These are phyloP conservation scores for Halcyon chelicuti DNA, from an alignment of 2,797 vertebrate genomes.

Conservation along the genomic window DNA sequence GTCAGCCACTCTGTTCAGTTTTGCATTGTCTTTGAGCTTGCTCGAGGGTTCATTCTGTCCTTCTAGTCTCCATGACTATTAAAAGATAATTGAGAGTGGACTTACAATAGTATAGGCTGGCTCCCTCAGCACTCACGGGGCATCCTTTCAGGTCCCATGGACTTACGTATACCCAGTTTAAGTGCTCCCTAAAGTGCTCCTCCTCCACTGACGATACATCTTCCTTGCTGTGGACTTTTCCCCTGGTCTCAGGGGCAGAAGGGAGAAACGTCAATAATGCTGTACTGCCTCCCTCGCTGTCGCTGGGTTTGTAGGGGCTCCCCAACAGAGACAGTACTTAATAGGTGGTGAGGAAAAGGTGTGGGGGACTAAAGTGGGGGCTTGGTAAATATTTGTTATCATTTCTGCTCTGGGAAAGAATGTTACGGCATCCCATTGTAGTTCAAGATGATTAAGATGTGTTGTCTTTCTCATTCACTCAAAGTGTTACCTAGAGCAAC, in stretches of 20 bases:
- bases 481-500: neutral
- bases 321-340: neutral
- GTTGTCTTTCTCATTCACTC: neutral
- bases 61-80: neutral
- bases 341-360: neutral
- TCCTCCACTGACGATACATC: neutral
- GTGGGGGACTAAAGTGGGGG: neutral
- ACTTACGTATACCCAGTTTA: neutral
- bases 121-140: neutral
- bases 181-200: neutral
- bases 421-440: neutral
- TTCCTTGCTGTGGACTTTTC: neutral
- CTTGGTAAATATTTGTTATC: neutral
- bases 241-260: neutral
- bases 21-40: neutral
- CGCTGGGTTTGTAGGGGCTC: neutral
- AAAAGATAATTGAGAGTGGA: neutral
- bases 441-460: neutral
- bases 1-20: neutral
- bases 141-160: neutral
- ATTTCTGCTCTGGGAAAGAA: neutral
- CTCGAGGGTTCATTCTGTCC: neutral
- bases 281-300: neutral
- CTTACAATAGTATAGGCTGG: neutral
- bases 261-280: neutral